These are phyloP conservation scores for Calameuta idolon DNA, from an alignment of 2,888 invertebrate genomes.

Conservation along the genomic window DNA sequence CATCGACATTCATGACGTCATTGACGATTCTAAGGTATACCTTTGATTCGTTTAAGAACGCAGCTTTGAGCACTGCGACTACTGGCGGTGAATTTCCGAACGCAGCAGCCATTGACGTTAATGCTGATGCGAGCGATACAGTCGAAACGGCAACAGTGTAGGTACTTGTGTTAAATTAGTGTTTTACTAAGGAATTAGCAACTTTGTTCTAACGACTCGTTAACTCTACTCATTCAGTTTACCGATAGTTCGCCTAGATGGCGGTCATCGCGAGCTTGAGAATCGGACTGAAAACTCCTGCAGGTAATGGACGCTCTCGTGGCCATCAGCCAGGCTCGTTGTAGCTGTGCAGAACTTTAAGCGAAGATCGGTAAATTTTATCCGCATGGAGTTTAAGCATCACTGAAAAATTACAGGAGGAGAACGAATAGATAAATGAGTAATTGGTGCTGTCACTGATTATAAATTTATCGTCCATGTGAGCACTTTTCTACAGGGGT, in stretches of 20 bases:
- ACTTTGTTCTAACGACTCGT: neutral
- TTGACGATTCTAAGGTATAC: neutral
- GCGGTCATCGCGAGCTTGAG: neutral
- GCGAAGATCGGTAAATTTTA: neutral
- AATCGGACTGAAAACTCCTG: neutral
- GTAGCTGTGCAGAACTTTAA: neutral
- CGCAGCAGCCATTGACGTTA: too few species aligned
- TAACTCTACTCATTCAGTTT: neutral
- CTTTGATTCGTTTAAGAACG: neutral
- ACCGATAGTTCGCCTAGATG: neutral
- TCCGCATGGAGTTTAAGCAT: neutral
- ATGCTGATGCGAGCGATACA: neutral
- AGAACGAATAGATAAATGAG: neutral
- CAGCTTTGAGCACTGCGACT: too few species aligned
- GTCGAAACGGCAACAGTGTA: neutral
- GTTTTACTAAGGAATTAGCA: conserved; percentile 2
- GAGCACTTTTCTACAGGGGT: neutral
- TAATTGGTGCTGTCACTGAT: neutral
- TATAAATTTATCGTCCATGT: neutral
- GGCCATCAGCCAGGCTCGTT: neutral
- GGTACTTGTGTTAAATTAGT: neutral
- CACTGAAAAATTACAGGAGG: neutral
- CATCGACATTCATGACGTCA: neutral
- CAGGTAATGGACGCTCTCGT: neutral
- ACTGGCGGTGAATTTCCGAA: too few species aligned